Base-by-base conservation (phyloP, 2,113 vertebrate species). In the Syngnathus floridae region DNA sequence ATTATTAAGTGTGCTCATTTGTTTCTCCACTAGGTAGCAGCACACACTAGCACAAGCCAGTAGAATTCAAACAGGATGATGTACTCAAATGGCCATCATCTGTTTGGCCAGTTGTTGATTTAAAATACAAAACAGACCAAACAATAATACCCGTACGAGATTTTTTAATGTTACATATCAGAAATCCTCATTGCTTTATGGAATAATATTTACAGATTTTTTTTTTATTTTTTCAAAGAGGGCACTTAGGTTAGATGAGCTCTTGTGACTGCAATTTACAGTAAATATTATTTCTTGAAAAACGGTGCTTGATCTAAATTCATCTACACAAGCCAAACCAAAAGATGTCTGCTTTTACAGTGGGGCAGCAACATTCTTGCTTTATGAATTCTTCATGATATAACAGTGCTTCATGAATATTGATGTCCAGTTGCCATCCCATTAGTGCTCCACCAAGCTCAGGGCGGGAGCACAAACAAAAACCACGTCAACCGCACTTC, bases 321-420 rank as follows among this genome's bases (percentile, higher is more conserved):
- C 14, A 35, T 37, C 2, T 49, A 14, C 21, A 38, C n/a, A 43
- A 16, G n/a, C 12, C 45, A 64, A n/a, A 64, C 2, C 57, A 61
- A 31, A 36, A 60, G 41, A 46, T 75, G 54, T 70, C 70, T 68
- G 67, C 65, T 26, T 48, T 58, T 45, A 64, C 71, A 64, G 66
- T 65, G 61, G 37, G 26, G 35, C 46, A 58, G 72, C 70, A 81
- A 70, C 75, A 72, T 72, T 84, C 82, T 64, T 35, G 63, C 31
- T 79, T 89, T 81, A 87, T 89, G 41, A 86, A 88, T 84, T 80
- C 71, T 88, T 86, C 67, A 88, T 84, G 73, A 80, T 81, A 73
- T 86, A 88, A 86, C 86, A 82, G 84, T 35, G 72, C 66, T 2
- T 43, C 56, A 78, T 88, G 65, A 88, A 88, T 87, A 86, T 88